Conservation (phyloP, 2,113 vertebrate species). For the Cichladusa arquata region DNA sequence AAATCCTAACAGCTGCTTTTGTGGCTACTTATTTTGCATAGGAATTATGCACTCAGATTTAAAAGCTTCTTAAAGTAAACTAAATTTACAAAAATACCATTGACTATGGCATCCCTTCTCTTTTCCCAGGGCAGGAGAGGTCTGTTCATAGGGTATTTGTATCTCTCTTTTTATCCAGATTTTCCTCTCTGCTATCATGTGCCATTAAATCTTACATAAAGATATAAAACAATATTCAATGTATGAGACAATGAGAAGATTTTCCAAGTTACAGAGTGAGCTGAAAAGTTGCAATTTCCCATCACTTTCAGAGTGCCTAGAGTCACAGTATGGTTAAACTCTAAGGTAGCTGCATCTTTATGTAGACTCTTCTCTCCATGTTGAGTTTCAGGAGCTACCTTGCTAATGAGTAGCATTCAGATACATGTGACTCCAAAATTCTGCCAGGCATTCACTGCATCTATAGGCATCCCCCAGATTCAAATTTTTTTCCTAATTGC, state of each 20-base stretch:
- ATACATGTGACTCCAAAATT: background rate
- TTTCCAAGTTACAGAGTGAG: background rate
- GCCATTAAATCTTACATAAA: background rate
- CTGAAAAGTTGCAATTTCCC: background rate
- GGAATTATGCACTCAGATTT: background rate
- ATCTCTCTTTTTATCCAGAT: background rate
- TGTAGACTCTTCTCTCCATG: accelerated
- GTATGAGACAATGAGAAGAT: background rate
- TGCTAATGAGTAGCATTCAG: background rate
- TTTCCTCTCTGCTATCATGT: background rate
- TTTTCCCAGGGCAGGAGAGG: background rate
- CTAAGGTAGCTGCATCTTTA: background rate
- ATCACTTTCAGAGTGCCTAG: background rate
- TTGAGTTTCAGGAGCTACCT: background rate
- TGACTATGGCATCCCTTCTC: background rate
- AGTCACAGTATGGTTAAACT: background rate
- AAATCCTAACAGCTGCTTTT: background rate
- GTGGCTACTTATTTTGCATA: background rate
- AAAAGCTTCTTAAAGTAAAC: background rate
- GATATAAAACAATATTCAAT: background rate
- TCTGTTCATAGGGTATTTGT: background rate
- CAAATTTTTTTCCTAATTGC: background rate
- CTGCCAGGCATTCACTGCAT: background rate
- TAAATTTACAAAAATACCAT: background rate
- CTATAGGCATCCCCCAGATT: background rate